A percentile compares a stretch with the other conserved stretches of the same genome.
phyloP scores from a whole-genome alignment of 2,888 invertebrate genomes.

The Pristionchus maxplancki region DNA sequence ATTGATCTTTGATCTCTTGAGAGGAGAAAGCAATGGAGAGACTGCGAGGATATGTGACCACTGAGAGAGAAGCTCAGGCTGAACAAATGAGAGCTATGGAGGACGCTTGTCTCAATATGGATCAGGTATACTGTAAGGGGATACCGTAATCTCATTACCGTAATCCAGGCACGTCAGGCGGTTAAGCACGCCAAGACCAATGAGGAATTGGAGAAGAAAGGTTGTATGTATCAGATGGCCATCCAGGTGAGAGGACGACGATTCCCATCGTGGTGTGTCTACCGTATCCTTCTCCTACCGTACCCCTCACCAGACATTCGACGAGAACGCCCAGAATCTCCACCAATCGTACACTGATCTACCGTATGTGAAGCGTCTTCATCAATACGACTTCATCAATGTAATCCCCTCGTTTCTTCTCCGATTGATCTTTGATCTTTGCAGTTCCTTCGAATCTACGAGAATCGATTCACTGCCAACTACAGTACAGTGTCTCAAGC shows the following conservation, averaged over 20 bases:
- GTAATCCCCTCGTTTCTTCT: not conserved
- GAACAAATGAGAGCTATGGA: conserved; percentile 12
- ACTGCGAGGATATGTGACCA: not conserved
- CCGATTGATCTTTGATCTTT: conserved; percentile 32
- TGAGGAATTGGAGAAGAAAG: conserved; percentile 50
- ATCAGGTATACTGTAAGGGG: not conserved
- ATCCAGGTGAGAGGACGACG: conserved; percentile 35
- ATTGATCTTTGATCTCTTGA: conserved; percentile 40
- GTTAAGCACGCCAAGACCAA: conserved; percentile 49
- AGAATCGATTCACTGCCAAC: conserved; percentile 48
- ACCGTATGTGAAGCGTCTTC: conserved; percentile 38
- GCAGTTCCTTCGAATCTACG: conserved; percentile 46
- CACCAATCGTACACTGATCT: conserved; percentile 45
- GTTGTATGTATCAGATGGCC: conserved; percentile 45
- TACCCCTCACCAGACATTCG: conserved; percentile 37
- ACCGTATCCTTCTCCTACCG: not conserved
- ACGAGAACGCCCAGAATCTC: conserved; percentile 46
- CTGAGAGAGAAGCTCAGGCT: not conserved
- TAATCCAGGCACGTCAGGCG: conserved; percentile 2
- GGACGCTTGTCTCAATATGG: conserved; percentile 27
- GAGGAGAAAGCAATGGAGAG: conserved; percentile 44
- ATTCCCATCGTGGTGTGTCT: not conserved
- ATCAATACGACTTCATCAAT: conserved; percentile 49
- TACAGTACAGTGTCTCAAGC: conserved; percentile 36
- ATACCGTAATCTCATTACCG: not conserved